A percentile compares a stretch with the other conserved stretches of the same genome.
Evolutionary conservation across 2,797 vertebrate species (phyloP).

Genomic region (Arnoldichthys spilopterus): DNA sequence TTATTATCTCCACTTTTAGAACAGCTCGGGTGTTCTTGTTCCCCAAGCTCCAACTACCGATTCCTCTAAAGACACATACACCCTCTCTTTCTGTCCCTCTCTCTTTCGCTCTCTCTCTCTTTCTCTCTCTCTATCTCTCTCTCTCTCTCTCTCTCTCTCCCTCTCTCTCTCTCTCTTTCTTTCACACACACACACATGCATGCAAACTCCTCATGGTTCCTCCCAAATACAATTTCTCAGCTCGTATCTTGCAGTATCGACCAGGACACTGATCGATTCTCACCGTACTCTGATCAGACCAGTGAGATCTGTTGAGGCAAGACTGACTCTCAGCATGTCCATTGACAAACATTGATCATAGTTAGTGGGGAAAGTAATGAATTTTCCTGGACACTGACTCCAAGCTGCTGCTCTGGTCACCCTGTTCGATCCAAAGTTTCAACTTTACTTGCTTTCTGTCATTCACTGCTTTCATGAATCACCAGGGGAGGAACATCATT

Average conservation of each 20-base stretch:
- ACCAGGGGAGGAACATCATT: slow-evolving; percentile 22
- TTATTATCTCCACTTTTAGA: slow-evolving; percentile 40
- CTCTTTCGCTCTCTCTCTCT: too few relatives aligned
- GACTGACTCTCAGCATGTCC: slow-evolving; percentile 41
- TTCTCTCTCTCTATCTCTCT: too few relatives aligned
- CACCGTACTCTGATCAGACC: slow-evolving; percentile 38
- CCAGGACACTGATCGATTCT: slow-evolving; percentile 45
- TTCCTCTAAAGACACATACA: slow-evolving; percentile 18
- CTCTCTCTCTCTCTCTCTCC: background rate
- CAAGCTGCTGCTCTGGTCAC: slow-evolving; percentile 11
- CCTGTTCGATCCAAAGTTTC: slow-evolving; percentile 34
- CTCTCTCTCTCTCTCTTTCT: background rate
- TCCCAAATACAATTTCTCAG: slow-evolving; percentile 48
- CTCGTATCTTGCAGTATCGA: slow-evolving; percentile 53
- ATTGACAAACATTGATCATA: slow-evolving; percentile 59
- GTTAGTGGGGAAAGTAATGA: slow-evolving; percentile 41
- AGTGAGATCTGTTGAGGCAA: slow-evolving; percentile 46
- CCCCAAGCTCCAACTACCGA: slow-evolving; percentile 7
- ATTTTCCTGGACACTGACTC: slow-evolving; percentile 47
- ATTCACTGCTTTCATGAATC: slow-evolving; percentile 28
- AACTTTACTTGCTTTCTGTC: slow-evolving; percentile 32
- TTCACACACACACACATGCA: background rate
- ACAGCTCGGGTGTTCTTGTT: slow-evolving; percentile 15
- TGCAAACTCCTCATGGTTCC: slow-evolving; percentile 25
- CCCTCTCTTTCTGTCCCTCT: too few relatives aligned